A percentile compares a stretch with the other conserved stretches of the same genome.
Evolutionary conservation across 2,888 invertebrate species (phyloP).

Genomic region (Cylloceria caligata): DNA sequence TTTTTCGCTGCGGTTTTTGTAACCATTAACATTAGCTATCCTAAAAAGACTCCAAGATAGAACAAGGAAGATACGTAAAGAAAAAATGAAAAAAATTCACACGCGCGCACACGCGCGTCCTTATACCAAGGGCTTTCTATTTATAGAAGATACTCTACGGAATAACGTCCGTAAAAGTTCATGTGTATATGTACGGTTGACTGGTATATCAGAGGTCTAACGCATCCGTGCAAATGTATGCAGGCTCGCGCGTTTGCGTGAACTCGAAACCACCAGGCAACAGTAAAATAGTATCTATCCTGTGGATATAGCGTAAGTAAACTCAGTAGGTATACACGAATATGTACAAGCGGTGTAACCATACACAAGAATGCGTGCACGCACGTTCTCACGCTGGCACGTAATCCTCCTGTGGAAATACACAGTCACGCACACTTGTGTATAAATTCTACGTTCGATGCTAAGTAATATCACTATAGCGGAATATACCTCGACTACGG

Average conservation of each 20-base stretch:
- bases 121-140: background rate
- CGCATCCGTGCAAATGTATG: no score
- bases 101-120: no score
- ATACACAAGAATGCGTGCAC: conserved; percentile 37
- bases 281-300: background rate
- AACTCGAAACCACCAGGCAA: conserved; percentile 2
- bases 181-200: no score
- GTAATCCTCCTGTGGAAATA: conserved; percentile 15
- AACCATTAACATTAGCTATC: background rate
- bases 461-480: conserved; percentile 3
- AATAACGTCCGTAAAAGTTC: background rate
- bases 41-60: background rate
- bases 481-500: background rate
- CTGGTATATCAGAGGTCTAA: no score
- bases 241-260: no score
- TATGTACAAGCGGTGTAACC: conserved; percentile 9
- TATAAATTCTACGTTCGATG: background rate
- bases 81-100: conserved; percentile 3
- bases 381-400: conserved; percentile 16
- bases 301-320: no score
- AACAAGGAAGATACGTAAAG: background rate
- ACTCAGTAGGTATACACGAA: conserved; percentile 7
- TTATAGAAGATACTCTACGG: background rate
- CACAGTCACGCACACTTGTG: background rate
- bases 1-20: conserved; percentile 6